Evolutionary conservation across 2,888 invertebrate genomes (phyloP).

Genomic region (Ecliptopera silaceata): DNA sequence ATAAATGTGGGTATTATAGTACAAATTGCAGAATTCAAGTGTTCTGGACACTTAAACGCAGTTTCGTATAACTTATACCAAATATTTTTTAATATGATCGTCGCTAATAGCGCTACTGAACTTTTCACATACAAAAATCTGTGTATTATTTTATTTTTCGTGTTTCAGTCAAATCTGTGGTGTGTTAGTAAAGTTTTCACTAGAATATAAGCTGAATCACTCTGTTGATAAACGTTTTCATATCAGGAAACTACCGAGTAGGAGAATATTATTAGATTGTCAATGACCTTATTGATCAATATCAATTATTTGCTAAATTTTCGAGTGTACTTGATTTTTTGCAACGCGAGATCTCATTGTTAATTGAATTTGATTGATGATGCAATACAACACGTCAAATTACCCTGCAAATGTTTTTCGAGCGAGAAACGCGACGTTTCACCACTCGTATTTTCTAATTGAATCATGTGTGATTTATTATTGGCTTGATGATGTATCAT

Average conservation of each 20-base stretch:
- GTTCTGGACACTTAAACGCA: too few relatives aligned
- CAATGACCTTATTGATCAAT: slow-evolving; percentile 8
- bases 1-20: too few relatives aligned
- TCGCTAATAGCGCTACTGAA: too few relatives aligned
- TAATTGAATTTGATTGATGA: slow-evolving; percentile 77
- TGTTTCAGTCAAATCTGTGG: too few relatives aligned
- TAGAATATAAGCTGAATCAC: too few relatives aligned
- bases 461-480: slow-evolving; percentile 83
- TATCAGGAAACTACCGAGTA: background rate
- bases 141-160: too few relatives aligned
- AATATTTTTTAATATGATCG: too few relatives aligned
- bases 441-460: slow-evolving; percentile 78
- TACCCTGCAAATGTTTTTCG: slow-evolving; percentile 67
- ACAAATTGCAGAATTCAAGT: too few relatives aligned
- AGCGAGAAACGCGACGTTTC: slow-evolving; percentile 60
- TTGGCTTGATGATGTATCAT: slow-evolving; percentile 83
- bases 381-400: slow-evolving; percentile 75
- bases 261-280: background rate
- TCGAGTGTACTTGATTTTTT: slow-evolving; percentile 20
- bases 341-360: slow-evolving; percentile 49
- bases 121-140: too few relatives aligned
- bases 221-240: too few relatives aligned
- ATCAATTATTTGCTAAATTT: slow-evolving; percentile 8
- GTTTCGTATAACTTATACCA: too few relatives aligned
- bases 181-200: too few relatives aligned